Evolutionary conservation across 2,888 invertebrate species (phyloP), one percentile per base, ranked within the genome.

Genomic region (Pyrrhia umbra): DNA sequence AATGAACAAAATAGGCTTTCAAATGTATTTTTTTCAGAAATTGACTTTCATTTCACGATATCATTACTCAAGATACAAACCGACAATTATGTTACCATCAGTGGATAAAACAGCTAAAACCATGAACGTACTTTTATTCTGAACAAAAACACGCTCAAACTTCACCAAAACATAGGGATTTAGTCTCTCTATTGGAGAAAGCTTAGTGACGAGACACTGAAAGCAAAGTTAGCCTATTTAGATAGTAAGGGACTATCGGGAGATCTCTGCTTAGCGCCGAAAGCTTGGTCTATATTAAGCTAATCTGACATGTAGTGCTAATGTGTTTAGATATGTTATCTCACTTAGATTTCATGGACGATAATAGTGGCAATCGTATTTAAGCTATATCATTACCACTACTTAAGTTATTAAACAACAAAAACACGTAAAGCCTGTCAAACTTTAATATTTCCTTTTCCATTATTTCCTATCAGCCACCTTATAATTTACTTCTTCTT

Each of bases 81-180:
- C n/a, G n/a, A n/a, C n/a, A n/a, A n/a, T n/a, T n/a, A n/a, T n/a
- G n/a, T n/a, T n/a, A n/a, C n/a, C n/a, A n/a, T n/a, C n/a, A n/a
- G n/a, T n/a, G n/a, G n/a, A n/a, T n/a, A n/a, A n/a, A n/a, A n/a
- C n/a, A n/a, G n/a, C n/a, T n/a, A n/a, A n/a, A n/a, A n/a, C n/a
- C n/a, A n/a, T n/a, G n/a, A n/a, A n/a, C n/a, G n/a, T n/a, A n/a
- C n/a, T n/a, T n/a, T n/a, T n/a, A n/a, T n/a, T n/a, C n/a, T n/a
- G n/a, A n/a, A n/a, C n/a, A n/a, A n/a, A n/a, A n/a, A n/a, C n/a
- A n/a, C n/a, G n/a, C n/a, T n/a, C n/a, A n/a, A n/a, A n/a, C n/a
- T 71, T 67, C 66, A n/a, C 4, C 21, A 10, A 39, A 51, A 52
- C 65, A 72, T 37, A 21, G 25, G 54, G 66, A 68, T 73, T 66